Evolutionary conservation across 2,888 invertebrate species (phyloP).

Genomic region (Drosophila koepferae): DNA sequence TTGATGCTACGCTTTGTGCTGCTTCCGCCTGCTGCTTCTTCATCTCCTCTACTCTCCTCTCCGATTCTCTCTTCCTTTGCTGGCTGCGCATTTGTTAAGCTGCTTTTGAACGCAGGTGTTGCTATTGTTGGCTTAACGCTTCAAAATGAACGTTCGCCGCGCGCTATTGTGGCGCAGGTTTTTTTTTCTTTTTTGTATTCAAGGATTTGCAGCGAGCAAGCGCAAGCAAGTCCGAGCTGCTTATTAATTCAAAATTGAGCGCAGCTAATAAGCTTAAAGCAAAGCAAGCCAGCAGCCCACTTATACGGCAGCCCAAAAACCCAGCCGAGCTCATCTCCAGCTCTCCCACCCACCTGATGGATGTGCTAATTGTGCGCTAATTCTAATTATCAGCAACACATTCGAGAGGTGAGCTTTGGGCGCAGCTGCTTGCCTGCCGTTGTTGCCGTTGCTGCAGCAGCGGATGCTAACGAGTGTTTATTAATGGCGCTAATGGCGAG

Average conservation of each 20-base stretch:
- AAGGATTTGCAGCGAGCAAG: conserved; percentile 48
- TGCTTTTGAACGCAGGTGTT: conserved; percentile 81
- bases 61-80: not conserved
- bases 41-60: too few species aligned
- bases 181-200: conserved; percentile 15
- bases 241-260: conserved; percentile 74
- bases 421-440: not conserved
- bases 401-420: conserved; percentile 50
- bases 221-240: conserved; percentile 68
- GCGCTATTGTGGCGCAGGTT: conserved; percentile 40
- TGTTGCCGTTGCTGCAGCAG: conserved; percentile 17
- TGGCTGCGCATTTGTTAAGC: conserved; percentile 66
- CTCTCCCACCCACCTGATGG: not conserved
- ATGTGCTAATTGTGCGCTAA: conserved; percentile 74
- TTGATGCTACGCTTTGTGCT: conserved; percentile 39
- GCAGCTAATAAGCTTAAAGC: conserved; percentile 72
- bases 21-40: conserved; percentile 20
- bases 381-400: conserved; percentile 80
- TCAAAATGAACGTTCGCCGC: conserved; percentile 40
- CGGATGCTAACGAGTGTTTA: conserved; percentile 75
- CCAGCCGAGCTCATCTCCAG: not conserved
- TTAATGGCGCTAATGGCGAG: conserved; percentile 79
- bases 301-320: not conserved
- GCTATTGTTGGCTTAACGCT: conserved; percentile 77
- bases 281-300: conserved; percentile 5